These are phyloP conservation scores for Paramisgurnus dabryanus DNA, from an alignment of 2,113 vertebrate genomes.

Conservation along the genomic window DNA sequence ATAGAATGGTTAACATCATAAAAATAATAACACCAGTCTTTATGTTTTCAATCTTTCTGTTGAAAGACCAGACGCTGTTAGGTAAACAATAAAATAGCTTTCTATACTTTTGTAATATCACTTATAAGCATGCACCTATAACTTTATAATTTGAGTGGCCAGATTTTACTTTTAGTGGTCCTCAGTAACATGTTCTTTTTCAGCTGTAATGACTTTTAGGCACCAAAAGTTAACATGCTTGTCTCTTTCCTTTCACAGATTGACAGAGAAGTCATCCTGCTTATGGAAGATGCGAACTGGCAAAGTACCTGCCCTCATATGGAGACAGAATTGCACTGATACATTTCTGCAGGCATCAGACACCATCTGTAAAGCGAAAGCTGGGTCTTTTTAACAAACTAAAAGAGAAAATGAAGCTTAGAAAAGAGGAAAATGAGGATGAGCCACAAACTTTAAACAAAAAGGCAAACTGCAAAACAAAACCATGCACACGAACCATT, in stretches of 20 bases:
- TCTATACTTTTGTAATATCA: too few relatives aligned
- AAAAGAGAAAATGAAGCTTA: conserved; percentile 28
- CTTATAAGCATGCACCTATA: background rate
- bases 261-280: conserved; percentile 39
- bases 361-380: conserved; percentile 24
- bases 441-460: conserved; percentile 27
- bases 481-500: conserved; percentile 30
- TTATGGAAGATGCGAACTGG: conserved; percentile 39
- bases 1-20: too few relatives aligned
- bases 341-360: conserved; percentile 35
- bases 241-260: conserved; percentile 22
- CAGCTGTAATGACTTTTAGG: background rate
- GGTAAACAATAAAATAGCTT: too few relatives aligned
- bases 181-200: background rate
- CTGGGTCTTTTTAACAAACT: conserved; percentile 33
- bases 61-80: too few relatives aligned
- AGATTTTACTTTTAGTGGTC: background rate
- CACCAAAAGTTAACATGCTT: conserved; percentile 1
- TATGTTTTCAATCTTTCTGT: too few relatives aligned
- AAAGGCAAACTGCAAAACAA: background rate
- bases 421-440: background rate
- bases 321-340: conserved; percentile 46
- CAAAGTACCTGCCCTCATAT: conserved; percentile 41
- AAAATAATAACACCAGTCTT: too few relatives aligned
- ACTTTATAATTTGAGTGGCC: background rate